A percentile compares a stretch with the other conserved stretches of the same genome.
Conservation (phyloP, 2,797 vertebrate genomes). For the Acipenser transmontanus region DNA sequence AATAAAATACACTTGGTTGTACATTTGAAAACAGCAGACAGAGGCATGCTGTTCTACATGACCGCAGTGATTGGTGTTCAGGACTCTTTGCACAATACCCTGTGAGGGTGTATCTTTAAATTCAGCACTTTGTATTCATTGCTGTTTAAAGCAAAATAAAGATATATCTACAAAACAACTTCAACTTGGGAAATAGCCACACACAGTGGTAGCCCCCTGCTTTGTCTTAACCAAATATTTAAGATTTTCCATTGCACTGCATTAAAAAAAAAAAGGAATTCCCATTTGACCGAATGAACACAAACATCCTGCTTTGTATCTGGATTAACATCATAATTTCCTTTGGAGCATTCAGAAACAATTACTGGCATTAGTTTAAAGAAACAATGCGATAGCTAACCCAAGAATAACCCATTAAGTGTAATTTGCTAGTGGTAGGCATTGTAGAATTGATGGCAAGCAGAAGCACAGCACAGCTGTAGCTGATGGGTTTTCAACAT, state of each 20-base stretch:
- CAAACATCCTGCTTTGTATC: conserved; percentile 33
- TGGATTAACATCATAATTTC: conserved; percentile 33
- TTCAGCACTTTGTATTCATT: conserved; percentile 25
- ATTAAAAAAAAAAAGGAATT: not conserved
- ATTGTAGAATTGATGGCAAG: too few species aligned
- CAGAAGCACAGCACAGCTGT: too few species aligned
- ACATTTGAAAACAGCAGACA: too few species aligned
- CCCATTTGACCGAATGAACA: conserved; percentile 13
- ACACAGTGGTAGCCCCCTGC: conserved; percentile 4
- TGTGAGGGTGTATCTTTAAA: conserved; percentile 18
- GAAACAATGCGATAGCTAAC: conserved; percentile 29
- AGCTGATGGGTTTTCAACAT: too few species aligned
- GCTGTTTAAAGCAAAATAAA: conserved; percentile 28
- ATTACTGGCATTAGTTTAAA: conserved; percentile 39
- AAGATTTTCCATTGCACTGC: conserved; percentile 10
- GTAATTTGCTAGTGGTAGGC: conserved; percentile 24
- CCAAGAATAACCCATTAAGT: conserved; percentile 38
- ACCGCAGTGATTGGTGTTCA: too few species aligned
- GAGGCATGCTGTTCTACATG: too few species aligned
- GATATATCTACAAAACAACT: conserved; percentile 25
- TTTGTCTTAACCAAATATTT: conserved; percentile 12
- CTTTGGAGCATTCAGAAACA: conserved; percentile 27
- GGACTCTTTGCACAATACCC: too few species aligned
- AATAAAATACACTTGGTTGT: too few species aligned
- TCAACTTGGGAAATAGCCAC: conserved; percentile 8